Percentiles rank a stretch among this genome's conserved stretches.
Evolutionary conservation across 2,113 vertebrate genomes (phyloP).

Genomic region (Takifugu flavidus): DNA sequence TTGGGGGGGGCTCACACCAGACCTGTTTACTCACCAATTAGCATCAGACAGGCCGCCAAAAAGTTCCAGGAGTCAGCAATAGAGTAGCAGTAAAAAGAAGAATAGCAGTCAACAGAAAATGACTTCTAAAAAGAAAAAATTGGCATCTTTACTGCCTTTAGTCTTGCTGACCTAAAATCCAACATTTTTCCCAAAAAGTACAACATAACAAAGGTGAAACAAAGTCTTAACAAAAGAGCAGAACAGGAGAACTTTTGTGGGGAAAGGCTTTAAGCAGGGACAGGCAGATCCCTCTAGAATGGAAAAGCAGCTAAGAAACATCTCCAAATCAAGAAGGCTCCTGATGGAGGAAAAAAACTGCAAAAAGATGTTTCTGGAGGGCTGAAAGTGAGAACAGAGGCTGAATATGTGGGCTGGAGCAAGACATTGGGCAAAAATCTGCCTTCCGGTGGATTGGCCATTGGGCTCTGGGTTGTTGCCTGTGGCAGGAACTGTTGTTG

Average conservation of each 20-base stretch:
- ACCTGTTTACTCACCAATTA: conserved; percentile 82
- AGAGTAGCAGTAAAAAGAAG: conserved; percentile 61
- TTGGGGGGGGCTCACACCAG: conserved; percentile 55
- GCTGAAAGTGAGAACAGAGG: conserved; percentile 42
- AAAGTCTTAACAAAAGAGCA: neutral
- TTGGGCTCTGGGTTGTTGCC: conserved; percentile 59
- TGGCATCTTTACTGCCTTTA: conserved; percentile 42
- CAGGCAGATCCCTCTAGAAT: too few relatives aligned
- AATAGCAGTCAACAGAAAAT: conserved; percentile 32
- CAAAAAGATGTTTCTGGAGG: conserved; percentile 40
- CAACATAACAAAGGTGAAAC: conserved; percentile 9
- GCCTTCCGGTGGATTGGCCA: conserved; percentile 65
- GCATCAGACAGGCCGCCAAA: conserved; percentile 77
- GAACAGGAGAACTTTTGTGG: neutral
- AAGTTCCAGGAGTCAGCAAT: conserved; percentile 75
- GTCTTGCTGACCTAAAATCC: conserved; percentile 3
- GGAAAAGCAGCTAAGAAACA: neutral
- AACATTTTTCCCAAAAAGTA: neutral
- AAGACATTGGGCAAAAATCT: conserved; percentile 54
- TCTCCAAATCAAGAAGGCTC: conserved; percentile 41
- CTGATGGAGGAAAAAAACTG: conserved; percentile 36
- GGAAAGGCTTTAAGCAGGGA: too few relatives aligned
- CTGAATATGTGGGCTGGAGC: conserved; percentile 51
- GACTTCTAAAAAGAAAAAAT: conserved; percentile 20
- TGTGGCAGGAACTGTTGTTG: conserved; percentile 58